Evolutionary conservation across 2,888 invertebrate genomes (phyloP), one percentile per base, ranked within the genome.

Genomic region (Rambutsinella grinnellia): DNA sequence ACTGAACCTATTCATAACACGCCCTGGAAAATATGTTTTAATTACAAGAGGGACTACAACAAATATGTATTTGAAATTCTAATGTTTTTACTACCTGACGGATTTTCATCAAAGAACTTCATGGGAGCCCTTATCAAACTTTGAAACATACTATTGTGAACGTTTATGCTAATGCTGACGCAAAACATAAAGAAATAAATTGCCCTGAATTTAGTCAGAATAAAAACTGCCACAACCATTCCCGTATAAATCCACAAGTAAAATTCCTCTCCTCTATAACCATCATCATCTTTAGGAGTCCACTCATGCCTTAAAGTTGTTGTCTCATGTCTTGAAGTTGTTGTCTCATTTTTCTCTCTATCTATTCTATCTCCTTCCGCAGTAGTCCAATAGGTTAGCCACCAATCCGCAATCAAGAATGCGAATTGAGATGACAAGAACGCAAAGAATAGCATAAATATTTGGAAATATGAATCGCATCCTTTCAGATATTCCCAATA

Each of bases 1-100:
- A 0, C 94, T 93, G 87, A 94, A 89, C 23, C 89, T 84, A 84
- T 89, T 89, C 71, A 89, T 84, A 60, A 89, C 86, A 23, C 88
- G 85, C 76, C 89, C 88, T 53, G n/a, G n/a, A n/a, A n/a, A n/a
- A n/a, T n/a, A n/a, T n/a, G n/a, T n/a, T n/a, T n/a, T n/a, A n/a
- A n/a, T n/a, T n/a, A n/a, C n/a, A n/a, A n/a, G n/a, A n/a, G n/a
- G n/a, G n/a, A n/a, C n/a, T n/a, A n/a, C n/a, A n/a, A n/a, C n/a
- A n/a, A n/a, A n/a, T n/a, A 44, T 44, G 10, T 26, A 3, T 54
- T 19, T 58, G 24, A 21, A 44, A 36, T 23, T 24, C n/a, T n/a
- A n/a, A n/a, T n/a, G n/a, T n/a, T n/a, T n/a, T n/a, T n/a, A n/a
- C n/a, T n/a, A 54, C 82, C 82, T 36, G 83, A 83, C 0, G 83